Conservation (phyloP, 2,888 invertebrate genomes). For the Cepaea hortensis region DNA sequence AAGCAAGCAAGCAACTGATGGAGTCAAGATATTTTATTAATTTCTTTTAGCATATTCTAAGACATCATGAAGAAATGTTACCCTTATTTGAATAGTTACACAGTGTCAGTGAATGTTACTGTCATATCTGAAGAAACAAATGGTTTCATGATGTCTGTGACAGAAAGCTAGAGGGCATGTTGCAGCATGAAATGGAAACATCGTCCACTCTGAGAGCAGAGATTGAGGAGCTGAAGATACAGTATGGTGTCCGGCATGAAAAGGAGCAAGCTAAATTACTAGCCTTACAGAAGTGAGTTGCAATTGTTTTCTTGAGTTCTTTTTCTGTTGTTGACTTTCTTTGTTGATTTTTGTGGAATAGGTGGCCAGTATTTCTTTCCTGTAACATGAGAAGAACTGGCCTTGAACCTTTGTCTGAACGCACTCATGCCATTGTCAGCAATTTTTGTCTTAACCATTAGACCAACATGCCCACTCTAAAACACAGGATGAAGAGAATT, state of each 20-base stretch:
- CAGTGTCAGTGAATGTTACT: not conserved
- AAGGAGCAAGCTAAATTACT: constrained; percentile 79
- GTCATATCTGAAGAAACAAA: not conserved
- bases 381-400: no score
- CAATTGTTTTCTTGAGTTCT: not conserved
- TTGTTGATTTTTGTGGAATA: not conserved
- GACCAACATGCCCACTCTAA: no score
- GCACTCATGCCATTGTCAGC: no score
- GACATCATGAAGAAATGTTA: no score
- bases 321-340: not conserved
- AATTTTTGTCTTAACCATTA: no score
- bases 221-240: constrained; percentile 76
- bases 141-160: not conserved
- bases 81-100: no score
- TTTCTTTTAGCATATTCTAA: no score
- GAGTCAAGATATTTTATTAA: no score
- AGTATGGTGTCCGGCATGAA: constrained; percentile 74
- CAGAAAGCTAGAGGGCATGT: constrained; percentile 69
- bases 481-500: no score
- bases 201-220: constrained; percentile 79
- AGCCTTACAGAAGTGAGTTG: constrained; percentile 81
- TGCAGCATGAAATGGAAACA: constrained; percentile 75
- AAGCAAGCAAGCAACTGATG: no score
- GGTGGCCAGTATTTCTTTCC: no score
- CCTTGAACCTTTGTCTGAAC: no score